Percentiles rank a stretch among this genome's conserved stretches.
These are phyloP conservation scores for Apteryx mantelli DNA, from an alignment of 2,113 vertebrate species.

Conservation along the genomic window DNA sequence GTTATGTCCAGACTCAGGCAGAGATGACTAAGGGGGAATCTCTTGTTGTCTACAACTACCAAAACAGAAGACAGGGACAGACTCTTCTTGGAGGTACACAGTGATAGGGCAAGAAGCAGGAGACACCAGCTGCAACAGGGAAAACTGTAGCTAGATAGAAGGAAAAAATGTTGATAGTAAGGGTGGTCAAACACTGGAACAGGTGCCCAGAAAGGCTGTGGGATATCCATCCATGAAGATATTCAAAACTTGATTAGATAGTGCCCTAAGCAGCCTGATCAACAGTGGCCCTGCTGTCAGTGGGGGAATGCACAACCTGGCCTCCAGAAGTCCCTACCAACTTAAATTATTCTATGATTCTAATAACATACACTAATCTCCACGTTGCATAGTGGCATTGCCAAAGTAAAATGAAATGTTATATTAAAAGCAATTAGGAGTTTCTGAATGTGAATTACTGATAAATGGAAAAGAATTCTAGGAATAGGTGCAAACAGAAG, in stretches of 20 bases:
- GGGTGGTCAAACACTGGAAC: background rate
- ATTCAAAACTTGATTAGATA: background rate
- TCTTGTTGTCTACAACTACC: background rate
- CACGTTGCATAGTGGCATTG: background rate
- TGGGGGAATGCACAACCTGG: fast-evolving
- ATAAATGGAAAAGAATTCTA: background rate
- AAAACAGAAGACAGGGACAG: background rate
- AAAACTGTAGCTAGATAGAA: background rate
- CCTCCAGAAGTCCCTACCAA: background rate
- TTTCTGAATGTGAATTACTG: background rate
- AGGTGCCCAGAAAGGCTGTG: background rate
- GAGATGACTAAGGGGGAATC: background rate
- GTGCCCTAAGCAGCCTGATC: background rate
- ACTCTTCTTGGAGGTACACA: background rate
- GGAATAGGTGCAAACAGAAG: background rate
- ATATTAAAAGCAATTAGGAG: background rate
- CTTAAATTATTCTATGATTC: background rate
- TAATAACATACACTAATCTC: background rate
- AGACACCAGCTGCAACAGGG: background rate
- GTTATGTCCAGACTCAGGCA: background rate
- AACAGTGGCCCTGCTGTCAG: fast-evolving
- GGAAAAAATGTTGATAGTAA: background rate
- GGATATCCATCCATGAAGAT: background rate
- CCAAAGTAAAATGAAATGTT: background rate
- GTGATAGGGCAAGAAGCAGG: background rate